Evolutionary conservation across 1,140 invertebrate species (phyloP), one percentile per base, ranked within the genome.

Genomic region (Drosophila saltans): DNA sequence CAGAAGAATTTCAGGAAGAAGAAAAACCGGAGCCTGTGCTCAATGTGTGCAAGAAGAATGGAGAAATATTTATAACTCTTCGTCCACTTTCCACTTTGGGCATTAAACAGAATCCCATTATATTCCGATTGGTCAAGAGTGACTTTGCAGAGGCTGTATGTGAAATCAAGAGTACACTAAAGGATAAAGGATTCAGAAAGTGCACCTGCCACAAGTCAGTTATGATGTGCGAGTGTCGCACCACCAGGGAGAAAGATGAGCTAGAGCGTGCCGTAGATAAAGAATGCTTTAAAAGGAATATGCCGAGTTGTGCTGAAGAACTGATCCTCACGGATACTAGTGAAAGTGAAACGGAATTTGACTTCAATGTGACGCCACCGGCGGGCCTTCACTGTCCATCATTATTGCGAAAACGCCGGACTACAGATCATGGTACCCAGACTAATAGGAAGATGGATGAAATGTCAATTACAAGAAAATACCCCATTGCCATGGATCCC

Each of bases 351-450:
- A 67, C 81, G 68, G 90, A 92, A 52, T 91, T 74, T 33, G 75
- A 92, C 60, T 75, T 92, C 9, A 75, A 91, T 61, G 83, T 92
- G 8, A 83, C 85, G 11, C 85, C 91, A 5, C 85, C 90, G 2
- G 71, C 72, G 0, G 79, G 75, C 6, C 60, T 69, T 2, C 62
- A 72, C 16, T 88, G 71, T 6, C 52, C 60, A 2, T 43, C 16
- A 0, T 30, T 28, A 2, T 43, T 16, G 1, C 55, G 56, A 0
- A 68, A 69, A 7, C 67, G 73, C 0, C 43, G 52, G 16, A 43
- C 55, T 0, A 36, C 69, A 0, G 80, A 79, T 56, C 55, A 66
- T 45, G 70, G 72, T 10, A 91, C 91, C 1, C 91, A 92, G 39
- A 81, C 72, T 5, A 65, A 40, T 10, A 71, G 66, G 6, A 68